phyloP scores from a whole-genome alignment of 2,888 invertebrate genomes.

The Caprella mutica region DNA sequence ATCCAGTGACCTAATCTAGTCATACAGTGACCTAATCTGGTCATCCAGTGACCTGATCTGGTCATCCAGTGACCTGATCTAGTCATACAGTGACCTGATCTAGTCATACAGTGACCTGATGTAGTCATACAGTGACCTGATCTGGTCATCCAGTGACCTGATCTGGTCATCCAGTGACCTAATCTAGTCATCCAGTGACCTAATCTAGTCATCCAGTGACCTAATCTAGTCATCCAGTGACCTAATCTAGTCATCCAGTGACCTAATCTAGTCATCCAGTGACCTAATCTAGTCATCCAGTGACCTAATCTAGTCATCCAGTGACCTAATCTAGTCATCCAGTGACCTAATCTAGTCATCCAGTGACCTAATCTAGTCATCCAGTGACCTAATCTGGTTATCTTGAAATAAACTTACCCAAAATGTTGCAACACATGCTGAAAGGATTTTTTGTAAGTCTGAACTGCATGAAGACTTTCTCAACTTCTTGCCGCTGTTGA shows the following conservation, averaged over 20 bases:
- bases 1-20: too few relatives aligned
- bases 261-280: not conserved
- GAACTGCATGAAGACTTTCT: slow-evolving; percentile 66
- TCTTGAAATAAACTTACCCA: slow-evolving; percentile 44
- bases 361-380: not conserved
- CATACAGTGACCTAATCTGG: too few relatives aligned
- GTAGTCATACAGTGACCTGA: too few relatives aligned
- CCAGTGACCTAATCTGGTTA: not conserved
- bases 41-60: too few relatives aligned
- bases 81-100: too few relatives aligned
- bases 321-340: not conserved
- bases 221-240: too few relatives aligned
- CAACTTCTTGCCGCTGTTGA: slow-evolving; percentile 70
- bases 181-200: too few relatives aligned
- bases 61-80: too few relatives aligned
- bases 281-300: not conserved
- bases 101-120: too few relatives aligned
- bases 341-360: not conserved
- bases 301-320: slow-evolving; percentile 10
- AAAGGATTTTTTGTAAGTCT: slow-evolving; percentile 71
- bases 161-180: too few relatives aligned
- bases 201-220: too few relatives aligned
- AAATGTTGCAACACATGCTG: slow-evolving; percentile 61
- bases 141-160: too few relatives aligned
- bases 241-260: not conserved